These are phyloP conservation scores for Drosophila seclusa DNA, from an alignment of 2,888 invertebrate species.

Conservation along the genomic window DNA sequence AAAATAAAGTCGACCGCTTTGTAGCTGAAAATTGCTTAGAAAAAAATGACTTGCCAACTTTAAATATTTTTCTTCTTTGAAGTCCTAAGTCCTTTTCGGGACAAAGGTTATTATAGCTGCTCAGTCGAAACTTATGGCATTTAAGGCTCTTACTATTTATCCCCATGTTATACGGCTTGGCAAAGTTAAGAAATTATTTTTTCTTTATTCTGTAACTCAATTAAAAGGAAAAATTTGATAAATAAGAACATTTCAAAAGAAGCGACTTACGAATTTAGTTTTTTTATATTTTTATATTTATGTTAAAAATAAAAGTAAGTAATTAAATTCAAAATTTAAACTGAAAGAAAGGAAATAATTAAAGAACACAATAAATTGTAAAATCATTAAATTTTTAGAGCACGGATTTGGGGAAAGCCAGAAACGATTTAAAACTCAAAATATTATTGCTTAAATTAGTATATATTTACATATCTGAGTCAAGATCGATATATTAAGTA, in stretches of 20 bases:
- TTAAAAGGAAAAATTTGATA: background rate
- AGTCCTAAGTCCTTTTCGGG: background rate
- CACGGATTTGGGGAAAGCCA: background rate
- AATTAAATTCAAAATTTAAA: background rate
- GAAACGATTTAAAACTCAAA: background rate
- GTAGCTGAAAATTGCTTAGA: slow-evolving; percentile 2
- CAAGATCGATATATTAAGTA: too few species aligned
- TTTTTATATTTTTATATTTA: background rate
- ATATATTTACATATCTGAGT: too few species aligned
- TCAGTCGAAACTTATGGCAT: background rate
- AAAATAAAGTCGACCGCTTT: slow-evolving; percentile 3
- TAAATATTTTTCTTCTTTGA: background rate
- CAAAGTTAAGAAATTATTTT: background rate
- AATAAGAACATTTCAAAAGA: background rate
- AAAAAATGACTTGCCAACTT: background rate
- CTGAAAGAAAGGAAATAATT: background rate
- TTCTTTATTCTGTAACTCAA: background rate
- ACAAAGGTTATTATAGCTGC: background rate
- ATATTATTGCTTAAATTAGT: too few species aligned
- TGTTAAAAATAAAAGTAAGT: background rate
- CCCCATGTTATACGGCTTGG: background rate
- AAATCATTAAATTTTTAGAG: background rate
- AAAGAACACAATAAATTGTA: background rate
- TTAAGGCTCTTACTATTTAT: background rate
- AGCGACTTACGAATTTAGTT: background rate